These are phyloP conservation scores for Eugnorisma glareosa DNA, from an alignment of 2,888 invertebrate species.

Conservation along the genomic window DNA sequence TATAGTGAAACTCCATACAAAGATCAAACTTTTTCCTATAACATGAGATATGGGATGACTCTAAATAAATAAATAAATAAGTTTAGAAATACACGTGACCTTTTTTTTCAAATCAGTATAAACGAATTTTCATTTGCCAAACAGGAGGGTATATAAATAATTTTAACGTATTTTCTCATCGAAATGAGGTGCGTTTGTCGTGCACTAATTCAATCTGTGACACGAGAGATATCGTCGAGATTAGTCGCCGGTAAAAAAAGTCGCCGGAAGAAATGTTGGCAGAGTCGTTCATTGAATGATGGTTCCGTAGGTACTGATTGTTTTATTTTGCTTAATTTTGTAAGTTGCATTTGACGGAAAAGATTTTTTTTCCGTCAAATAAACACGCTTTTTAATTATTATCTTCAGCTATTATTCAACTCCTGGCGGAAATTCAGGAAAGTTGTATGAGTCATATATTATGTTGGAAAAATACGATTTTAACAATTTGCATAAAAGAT, in stretches of 20 bases:
- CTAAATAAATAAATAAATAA: background rate
- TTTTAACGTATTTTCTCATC: constrained; percentile 64
- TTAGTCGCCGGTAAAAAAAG: constrained; percentile 79
- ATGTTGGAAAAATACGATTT: background rate
- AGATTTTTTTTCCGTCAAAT: background rate
- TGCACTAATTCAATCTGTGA: constrained; percentile 85
- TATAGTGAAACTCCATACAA: background rate
- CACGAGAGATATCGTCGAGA: constrained; percentile 84
- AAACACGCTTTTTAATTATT: background rate
- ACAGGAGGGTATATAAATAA: constrained; percentile 57
- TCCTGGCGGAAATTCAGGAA: background rate
- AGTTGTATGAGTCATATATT: background rate
- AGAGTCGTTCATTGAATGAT: constrained; percentile 12
- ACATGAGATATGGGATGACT: background rate
- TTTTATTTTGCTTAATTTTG: background rate
- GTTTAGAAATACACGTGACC: background rate
- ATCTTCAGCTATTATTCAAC: background rate
- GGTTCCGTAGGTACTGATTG: constrained; percentile 57
- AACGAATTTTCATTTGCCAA: constrained; percentile 19
- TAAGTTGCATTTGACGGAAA: background rate
- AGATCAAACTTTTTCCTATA: background rate
- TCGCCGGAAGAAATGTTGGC: constrained; percentile 68
- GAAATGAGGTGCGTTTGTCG: constrained; percentile 82
- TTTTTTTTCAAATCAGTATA: constrained; percentile 6
- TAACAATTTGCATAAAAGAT: background rate